Percentiles rank a stretch among this genome's conserved stretches.
These are phyloP conservation scores for Crenichthys baileyi DNA, from an alignment of 2,797 vertebrate species.

Conservation along the genomic window DNA sequence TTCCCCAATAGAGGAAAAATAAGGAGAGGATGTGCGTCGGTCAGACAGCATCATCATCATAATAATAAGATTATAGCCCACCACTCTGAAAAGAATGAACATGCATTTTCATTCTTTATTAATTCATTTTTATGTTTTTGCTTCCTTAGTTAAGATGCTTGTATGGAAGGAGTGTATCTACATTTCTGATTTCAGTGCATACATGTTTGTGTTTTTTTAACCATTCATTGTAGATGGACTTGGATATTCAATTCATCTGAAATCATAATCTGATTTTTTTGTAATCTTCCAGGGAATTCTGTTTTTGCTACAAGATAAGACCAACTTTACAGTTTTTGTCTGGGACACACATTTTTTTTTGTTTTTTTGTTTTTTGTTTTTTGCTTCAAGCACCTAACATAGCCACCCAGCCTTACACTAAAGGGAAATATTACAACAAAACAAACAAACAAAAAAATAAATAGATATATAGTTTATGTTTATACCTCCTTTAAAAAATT, in stretches of 20 bases:
- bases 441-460: background rate
- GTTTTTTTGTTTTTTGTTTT: background rate
- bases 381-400: background rate
- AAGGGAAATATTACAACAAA: too few species aligned
- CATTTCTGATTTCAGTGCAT: background rate
- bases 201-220: background rate
- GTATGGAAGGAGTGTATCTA: background rate
- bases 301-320: too few species aligned
- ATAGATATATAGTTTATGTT: background rate
- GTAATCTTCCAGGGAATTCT: background rate
- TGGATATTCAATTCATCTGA: background rate
- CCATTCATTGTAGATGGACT: background rate
- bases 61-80: conserved; percentile 5
- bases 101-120: background rate
- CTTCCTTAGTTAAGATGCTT: background rate
- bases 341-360: background rate
- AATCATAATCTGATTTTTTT: background rate
- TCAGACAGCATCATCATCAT: conserved; percentile 25
- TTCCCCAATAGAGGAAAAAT: conserved; percentile 28
- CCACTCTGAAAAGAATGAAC: background rate
- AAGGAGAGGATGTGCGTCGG: conserved; percentile 27
- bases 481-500: background rate
- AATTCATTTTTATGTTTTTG: too few species aligned
- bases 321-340: background rate
- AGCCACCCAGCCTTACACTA: too few species aligned